Evolutionary conservation across 2,888 invertebrate species (phyloP), one percentile per base, ranked within the genome.

Genomic region (Biston stratarius): DNA sequence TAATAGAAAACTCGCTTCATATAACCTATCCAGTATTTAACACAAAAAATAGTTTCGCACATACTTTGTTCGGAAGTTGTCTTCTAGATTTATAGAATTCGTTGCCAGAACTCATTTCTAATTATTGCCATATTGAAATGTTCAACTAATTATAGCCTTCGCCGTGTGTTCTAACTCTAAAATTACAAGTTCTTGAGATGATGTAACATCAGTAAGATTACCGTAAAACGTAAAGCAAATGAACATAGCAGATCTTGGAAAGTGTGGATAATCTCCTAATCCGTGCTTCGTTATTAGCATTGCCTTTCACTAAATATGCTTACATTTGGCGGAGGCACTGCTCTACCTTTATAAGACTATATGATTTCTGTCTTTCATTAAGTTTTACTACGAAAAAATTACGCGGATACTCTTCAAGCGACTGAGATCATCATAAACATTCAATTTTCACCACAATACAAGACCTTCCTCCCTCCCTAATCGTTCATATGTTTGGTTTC

Each of bases 261-360:
- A 89, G 89, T 89, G 90, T 88, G 69, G 75, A 85, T 84, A 89
- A 89, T 89, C 77, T 74, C 72, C 71, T 75, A 74, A 77, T 69
- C 70, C 70, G 70, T 76, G 74, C 74, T 79, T 77, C 58, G 73
- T 76, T 78, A 80, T 79, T 79, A 80, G 72, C 55, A 80, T 80
- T 80, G 82, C 85, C 91, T 89, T 89, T 91, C 90, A 87, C 89
- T 78, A 74, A 69, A 77, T 71, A 83, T 79, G 63, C 44, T 83
- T 83, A 80, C 79, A 79, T 79, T 84, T 85, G 80, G 40, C 40
- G 40, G 45, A 36, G 47, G 24, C 49, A 59, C 59, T 15, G 40
- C 49, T 33, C n/a, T 38, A 42, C 24, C 42, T 40, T 14, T 24
- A 38, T 9, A 24, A 0, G 48, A 49, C 79, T 79, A 77, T 77